Evolutionary conservation across 2,888 invertebrate species (phyloP), one percentile per base, ranked within the genome.

Genomic region (Andrena dorsata): DNA sequence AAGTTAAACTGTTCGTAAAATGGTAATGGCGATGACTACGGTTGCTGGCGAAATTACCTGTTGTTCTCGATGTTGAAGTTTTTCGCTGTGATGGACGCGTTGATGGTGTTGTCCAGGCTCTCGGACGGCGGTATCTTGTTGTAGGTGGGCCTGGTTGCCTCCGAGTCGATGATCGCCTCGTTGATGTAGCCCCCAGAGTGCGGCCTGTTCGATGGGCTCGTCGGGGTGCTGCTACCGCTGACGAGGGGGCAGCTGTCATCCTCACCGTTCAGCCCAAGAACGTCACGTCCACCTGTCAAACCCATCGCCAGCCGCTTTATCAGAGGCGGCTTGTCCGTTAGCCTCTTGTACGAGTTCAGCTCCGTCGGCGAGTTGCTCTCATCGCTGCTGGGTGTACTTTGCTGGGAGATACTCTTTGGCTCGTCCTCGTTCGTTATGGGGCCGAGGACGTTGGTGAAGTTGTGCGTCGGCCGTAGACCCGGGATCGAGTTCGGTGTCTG

Each of bases 301-400:
- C 97, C 97, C 95, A 97, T 96, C 69, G 97, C 96, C 85, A 98
- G 95, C 71, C 97, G 95, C 94, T 97, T 97, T 91, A 96, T 95
- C 91, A 98, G 95, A 70, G 97, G 97, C 79, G 97, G 97, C 93
- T 97, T 97, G 93, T 98, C 97, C 82, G 96, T 95, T 92, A 98
- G 95, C 90, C 97, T 95, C 93, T 97, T 96, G 94, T 97, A 98
- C 92, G 97, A 97, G 94, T 97, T 97, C 94, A 97, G 95, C 95
- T 98, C 98, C 69, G 97, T 97, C 64, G 98, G 98, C 10, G 98
- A 98, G 94, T 97, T 97, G 92, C 97, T 97, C 94, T 98, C 98
- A 94, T 98, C 97, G 88, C 97, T 97, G 94, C 97, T 97, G 47
- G 96, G 96, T 61, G 95, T 95, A 86, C 95, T 95, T 90, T 95